phyloP scores from a whole-genome alignment of 2,797 vertebrate species.

The Rhynchonycteris naso region DNA sequence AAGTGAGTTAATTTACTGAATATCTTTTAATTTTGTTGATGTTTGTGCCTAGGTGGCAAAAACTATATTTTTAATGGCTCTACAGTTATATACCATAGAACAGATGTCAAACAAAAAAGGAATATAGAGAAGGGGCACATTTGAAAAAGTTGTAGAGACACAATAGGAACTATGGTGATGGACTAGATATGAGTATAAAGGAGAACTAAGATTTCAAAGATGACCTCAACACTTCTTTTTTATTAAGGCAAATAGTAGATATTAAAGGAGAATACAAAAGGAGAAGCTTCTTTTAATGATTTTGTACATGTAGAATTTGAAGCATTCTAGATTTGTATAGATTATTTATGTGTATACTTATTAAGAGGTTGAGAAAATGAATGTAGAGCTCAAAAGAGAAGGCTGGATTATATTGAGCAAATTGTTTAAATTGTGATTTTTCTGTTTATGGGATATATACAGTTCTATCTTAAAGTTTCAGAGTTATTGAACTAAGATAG shows the following conservation, averaged over 20 bases:
- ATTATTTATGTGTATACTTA: not conserved
- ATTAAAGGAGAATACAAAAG: not conserved
- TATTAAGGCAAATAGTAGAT: not conserved
- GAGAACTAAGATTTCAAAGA: not conserved
- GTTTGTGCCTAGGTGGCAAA: not conserved
- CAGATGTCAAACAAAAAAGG: not conserved
- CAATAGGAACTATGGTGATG: not conserved
- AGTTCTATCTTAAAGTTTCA: slow-evolving; percentile 18
- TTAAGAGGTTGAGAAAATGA: not conserved
- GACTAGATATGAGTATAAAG: not conserved
- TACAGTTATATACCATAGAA: not conserved
- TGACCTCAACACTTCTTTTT: not conserved
- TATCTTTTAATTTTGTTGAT: not conserved
- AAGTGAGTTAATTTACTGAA: not conserved
- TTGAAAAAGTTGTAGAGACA: not conserved
- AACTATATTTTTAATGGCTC: not conserved
- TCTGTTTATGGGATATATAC: not conserved
- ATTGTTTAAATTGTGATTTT: not conserved
- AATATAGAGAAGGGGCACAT: not conserved
- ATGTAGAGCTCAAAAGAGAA: not conserved
- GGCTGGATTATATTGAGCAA: not conserved
- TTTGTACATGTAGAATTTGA: not conserved
- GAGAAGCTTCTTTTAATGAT: not conserved
- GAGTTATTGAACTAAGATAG: not conserved
- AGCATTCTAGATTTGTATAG: not conserved